Conservation (phyloP, 2,113 vertebrate species). For the Cynopterus brachyotis region DNA sequence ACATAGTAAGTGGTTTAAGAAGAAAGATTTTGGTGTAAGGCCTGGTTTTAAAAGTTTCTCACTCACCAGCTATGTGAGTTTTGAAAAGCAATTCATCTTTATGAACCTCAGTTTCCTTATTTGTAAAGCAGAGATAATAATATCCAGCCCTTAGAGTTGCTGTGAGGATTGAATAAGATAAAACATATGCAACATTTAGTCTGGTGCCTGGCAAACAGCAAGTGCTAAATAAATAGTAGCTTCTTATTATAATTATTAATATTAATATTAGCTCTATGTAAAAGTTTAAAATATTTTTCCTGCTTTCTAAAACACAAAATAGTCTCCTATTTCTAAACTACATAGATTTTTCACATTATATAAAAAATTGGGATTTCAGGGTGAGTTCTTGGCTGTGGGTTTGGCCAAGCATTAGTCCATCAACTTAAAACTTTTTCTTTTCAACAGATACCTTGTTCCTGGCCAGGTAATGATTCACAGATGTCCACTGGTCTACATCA, state of each 20-base stretch:
- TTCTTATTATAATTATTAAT: background rate
- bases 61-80: background rate
- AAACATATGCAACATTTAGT: background rate
- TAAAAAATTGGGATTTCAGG: background rate
- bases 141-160: background rate
- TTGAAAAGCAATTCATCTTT: background rate
- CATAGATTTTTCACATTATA: background rate
- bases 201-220: background rate
- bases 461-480: conserved; percentile 89
- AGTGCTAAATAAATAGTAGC: background rate
- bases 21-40: background rate
- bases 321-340: background rate
- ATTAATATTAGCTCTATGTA: background rate
- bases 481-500: conserved; percentile 88
- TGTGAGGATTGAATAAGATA: background rate
- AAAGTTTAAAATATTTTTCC: background rate
- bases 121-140: background rate
- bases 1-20: background rate
- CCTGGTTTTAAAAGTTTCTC: background rate
- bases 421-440: background rate
- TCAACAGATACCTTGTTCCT: background rate
- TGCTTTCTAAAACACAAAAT: background rate
- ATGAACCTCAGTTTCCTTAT: background rate
- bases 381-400: background rate
- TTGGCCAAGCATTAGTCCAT: background rate